Evolutionary conservation across 2,888 invertebrate genomes (phyloP).

Genomic region (Mechanitis mazaeus): DNA sequence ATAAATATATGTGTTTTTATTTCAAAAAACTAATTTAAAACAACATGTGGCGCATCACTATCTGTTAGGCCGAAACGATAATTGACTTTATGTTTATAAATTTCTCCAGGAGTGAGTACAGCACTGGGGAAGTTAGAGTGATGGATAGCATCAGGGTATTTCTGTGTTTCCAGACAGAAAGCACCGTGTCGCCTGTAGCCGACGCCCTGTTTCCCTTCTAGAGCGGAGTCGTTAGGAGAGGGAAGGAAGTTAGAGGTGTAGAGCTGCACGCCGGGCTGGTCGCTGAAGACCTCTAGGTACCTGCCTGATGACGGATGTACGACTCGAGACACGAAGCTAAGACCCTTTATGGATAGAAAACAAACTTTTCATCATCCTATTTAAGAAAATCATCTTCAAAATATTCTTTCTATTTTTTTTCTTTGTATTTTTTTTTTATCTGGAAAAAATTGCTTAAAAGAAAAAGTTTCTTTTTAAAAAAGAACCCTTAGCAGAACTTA

Average conservation of each 20-base stretch:
- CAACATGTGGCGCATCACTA: conserved; percentile 31
- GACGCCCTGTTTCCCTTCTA: conserved; percentile 54
- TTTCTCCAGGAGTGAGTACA: conserved; percentile 81
- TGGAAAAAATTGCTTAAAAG: too few species aligned
- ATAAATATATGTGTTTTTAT: neutral
- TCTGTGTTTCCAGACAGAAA: conserved; percentile 94
- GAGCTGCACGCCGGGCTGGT: conserved; percentile 94
- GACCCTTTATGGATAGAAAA: conserved; percentile 37
- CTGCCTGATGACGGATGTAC: conserved; percentile 83
- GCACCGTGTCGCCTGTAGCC: conserved; percentile 86
- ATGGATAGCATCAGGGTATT: conserved; percentile 92
- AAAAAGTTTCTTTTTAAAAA: too few species aligned
- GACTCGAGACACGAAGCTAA: conserved; percentile 70
- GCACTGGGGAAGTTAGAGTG: conserved; percentile 84
- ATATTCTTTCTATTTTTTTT: too few species aligned
- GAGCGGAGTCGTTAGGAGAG: conserved; percentile 53
- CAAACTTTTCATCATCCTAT: neutral
- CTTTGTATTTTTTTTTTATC: too few species aligned
- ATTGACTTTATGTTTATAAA: conserved; percentile 81
- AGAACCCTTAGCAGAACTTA: too few species aligned
- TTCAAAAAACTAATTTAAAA: conserved; percentile 15
- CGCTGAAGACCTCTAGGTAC: conserved; percentile 84
- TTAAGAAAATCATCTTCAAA: too few species aligned
- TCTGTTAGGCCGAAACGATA: conserved; percentile 80
- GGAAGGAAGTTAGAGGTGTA: conserved; percentile 89